Conservation (phyloP, 2,797 vertebrate species). For the Pseudotriccus pelzelni region DNA sequence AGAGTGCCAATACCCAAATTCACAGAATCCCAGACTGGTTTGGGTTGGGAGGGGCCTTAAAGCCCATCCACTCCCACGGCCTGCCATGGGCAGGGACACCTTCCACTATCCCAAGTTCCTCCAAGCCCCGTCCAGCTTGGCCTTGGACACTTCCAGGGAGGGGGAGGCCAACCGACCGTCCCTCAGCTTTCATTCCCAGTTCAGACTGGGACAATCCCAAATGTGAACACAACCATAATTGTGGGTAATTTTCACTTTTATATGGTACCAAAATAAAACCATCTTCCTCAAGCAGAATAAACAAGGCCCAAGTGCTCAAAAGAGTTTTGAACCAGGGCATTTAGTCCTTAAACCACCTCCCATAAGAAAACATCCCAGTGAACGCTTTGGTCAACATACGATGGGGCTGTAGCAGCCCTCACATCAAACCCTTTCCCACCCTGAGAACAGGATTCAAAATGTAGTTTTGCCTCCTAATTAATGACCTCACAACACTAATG, state of each 20-base stretch:
- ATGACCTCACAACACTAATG: not conserved
- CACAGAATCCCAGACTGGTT: not conserved
- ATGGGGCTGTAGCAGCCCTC: not conserved
- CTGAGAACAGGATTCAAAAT: not conserved
- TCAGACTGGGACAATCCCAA: not conserved
- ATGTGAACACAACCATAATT: accelerated
- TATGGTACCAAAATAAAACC: not conserved
- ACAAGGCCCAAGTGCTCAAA: not conserved
- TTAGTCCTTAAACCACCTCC: not conserved
- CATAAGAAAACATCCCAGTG: not conserved
- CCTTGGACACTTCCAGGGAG: not conserved
- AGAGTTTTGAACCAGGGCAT: not conserved
- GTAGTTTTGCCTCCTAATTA: not conserved
- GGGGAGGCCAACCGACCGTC: not conserved
- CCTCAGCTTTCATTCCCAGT: not conserved
- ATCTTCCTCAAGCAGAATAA: not conserved
- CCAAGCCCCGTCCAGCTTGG: accelerated
- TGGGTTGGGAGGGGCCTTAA: not conserved
- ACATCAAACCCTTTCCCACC: not conserved
- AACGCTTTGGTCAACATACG: not conserved
- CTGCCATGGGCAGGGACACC: not conserved
- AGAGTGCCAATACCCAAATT: not conserved
- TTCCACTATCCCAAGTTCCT: not conserved
- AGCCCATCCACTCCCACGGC: not conserved
- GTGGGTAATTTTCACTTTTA: not conserved